Conservation (phyloP, 2,888 invertebrate genomes). For the Lithophane leautieri region DNA sequence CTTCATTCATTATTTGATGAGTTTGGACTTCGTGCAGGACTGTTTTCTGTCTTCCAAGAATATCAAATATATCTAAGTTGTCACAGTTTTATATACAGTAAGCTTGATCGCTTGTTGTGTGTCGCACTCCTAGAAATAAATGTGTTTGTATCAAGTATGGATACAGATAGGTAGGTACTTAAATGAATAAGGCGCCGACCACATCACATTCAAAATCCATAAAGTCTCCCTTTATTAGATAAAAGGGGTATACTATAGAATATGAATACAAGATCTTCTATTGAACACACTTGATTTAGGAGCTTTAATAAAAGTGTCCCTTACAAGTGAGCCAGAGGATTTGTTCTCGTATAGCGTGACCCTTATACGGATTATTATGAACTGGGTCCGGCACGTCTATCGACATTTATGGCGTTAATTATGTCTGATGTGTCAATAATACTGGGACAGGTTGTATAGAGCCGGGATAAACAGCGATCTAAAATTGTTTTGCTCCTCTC, state of each 20-base stretch:
- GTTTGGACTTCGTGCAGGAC: not conserved
- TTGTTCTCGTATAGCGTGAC: constrained; percentile 63
- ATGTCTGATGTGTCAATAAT: constrained; percentile 54
- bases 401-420: constrained; percentile 63
- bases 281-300: constrained; percentile 43
- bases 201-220: constrained; percentile 25
- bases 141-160: not conserved
- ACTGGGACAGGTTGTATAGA: constrained; percentile 12
- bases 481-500: constrained; percentile 11
- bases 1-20: constrained; percentile 20
- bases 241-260: constrained; percentile 41
- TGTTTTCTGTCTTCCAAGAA: not conserved
- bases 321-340: constrained; percentile 43
- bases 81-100: not conserved
- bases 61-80: too few relatives aligned
- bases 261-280: constrained; percentile 41
- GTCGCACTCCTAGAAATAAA: not conserved
- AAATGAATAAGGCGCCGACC: not conserved
- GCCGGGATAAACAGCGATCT: not conserved
- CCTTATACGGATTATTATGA: constrained; percentile 61
- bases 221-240: constrained; percentile 25
- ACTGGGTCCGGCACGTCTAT: constrained; percentile 38
- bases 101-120: not conserved
- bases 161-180: not conserved
- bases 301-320: constrained; percentile 53